Base-by-base conservation (phyloP, 2,888 invertebrate genomes). In the Amblyjoppa proteus region DNA sequence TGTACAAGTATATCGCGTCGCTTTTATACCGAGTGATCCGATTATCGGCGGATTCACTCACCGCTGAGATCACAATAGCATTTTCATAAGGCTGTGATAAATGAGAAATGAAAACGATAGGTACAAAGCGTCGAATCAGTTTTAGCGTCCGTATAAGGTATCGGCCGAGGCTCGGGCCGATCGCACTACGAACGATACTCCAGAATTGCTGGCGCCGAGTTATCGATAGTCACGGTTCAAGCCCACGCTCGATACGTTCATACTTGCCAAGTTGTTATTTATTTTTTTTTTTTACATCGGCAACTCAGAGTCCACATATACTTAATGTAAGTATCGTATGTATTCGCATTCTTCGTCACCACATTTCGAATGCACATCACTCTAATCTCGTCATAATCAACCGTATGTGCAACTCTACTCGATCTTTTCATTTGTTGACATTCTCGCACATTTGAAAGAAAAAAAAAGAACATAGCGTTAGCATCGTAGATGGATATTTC, bases 61-160 rank as follows among this genome's bases (percentile, higher is more conserved):
- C 82, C 78, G 85, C 83, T 58, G 81, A 87, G 84, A 86, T 86
- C 86, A 75, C 88, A 83, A 49, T 90, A 87, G 88, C 89, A 89
- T 90, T 90, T 90, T 86, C 88, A 49, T 88, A 88, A 88, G 89
- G 90, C 90, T 92, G 90, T 91, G 91, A 91, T 91, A 90, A 90
- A 90, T 86, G 81, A 86, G 88, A 88, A 87, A 88, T 85, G 87
- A 83, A 77, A 80, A 86, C 81, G 77, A 82, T 85, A 83, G 81
- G 83, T 84, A 74, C 75, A 80, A 73, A 76, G 78, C 70, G 81
- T 81, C 76, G 75, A 81, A 83, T 81, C 61, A 71, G 25, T 64
- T 68, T 38, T 85, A 85, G 71, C 64, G 75, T 80, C 83, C 31
- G 20, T 78, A 68, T 58, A 79, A 34, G 77, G 64, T 71, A 49